Base-by-base conservation (phyloP, 92 coral and sea anemone genomes). In the Heteractis magnifica region DNA sequence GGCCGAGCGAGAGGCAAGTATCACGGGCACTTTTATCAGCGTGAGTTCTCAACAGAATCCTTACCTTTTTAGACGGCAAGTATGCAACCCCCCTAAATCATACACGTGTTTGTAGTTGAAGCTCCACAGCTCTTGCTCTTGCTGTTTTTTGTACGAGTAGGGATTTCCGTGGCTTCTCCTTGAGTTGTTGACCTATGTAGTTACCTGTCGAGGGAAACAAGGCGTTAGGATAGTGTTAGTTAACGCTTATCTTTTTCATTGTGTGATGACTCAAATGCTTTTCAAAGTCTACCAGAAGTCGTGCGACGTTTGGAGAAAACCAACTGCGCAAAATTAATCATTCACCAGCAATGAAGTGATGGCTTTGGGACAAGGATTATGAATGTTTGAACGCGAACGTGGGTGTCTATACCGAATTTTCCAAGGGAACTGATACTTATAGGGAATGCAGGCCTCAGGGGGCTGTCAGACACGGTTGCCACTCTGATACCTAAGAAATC, bases 191-290 rank as follows among this genome's bases (percentile, higher is more conserved):
- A 82, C 86, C 86, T 74, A 53, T 72, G 74, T 49, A 68, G 84
- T 75, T 81, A 68, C 20, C 84, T 76, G 81, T 75, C 81, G 88
- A 77, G 76, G 49, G 65, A 85, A 56, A 59, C 72, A 72, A 71
- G 79, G 71, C 70, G 44, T 68, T 75, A 82, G 50, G 51, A 72
- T 83, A 75, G 59, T 23, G 77, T 52, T 64, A 53, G 79, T 10
- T 78, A 83, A 85, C 81, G 77, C 76, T 50, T 85, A 77, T 85
- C 88, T 77, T 76, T 75, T 48, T 84, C 87, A 20, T 10, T 78
- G 77, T 20, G 51, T 44, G 71, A 79, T 79, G 41, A 70, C 51
- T 81, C 20, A 81, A 81, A 49, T 71, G 65, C 50, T 81, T 10
- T 51, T 34, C 44, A 34, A 34, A 34, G 3, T 2, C 18, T 18